A percentile compares a stretch with the other conserved stretches of the same genome.
These are phyloP conservation scores for Bos taurus DNA, from an alignment of 2,113 vertebrate genomes.

Conservation along the genomic window ARS-UCD2.0 NC_037331.1:78540001-78540500, in stretches of 20 bases:
- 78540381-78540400: neutral
- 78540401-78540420: neutral
- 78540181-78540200: neutral
- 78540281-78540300: neutral
- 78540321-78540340: neutral
- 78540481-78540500: neutral
- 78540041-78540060: neutral
- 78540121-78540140: neutral
- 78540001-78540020: slow-evolving; percentile 13
- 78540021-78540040: neutral
- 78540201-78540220: neutral
- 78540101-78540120: neutral
- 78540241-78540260: neutral
- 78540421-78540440: neutral
- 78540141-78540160: neutral
- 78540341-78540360: neutral
- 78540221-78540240: neutral
- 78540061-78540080: neutral
- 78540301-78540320: neutral
- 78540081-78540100: neutral
- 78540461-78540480: neutral
- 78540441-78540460: neutral
- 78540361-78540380: neutral
- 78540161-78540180: neutral
- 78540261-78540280: neutral